phyloP scores from a whole-genome alignment of 2,797 vertebrate genomes.

The Gallinago stenura region DNA sequence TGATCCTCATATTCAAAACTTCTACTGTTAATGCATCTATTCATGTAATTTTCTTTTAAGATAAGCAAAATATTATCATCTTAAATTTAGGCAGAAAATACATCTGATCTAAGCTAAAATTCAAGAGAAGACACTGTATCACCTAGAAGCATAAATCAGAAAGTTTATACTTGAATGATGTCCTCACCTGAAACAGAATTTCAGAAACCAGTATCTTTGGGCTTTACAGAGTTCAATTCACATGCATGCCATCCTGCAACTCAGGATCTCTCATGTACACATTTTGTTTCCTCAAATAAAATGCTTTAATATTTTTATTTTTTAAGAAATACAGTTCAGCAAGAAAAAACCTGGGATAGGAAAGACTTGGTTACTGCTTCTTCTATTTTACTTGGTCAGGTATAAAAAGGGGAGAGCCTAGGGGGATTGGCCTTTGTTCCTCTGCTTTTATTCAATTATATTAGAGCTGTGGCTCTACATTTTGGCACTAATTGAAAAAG shows the following conservation, averaged over 20 bases:
- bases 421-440: not conserved
- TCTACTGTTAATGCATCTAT: not conserved
- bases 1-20: not conserved
- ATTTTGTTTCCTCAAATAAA: not conserved
- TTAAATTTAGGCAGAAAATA: not conserved
- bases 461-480: slow-evolving; percentile 10
- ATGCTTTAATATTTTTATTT: not conserved
- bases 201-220: not conserved
- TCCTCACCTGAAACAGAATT: not conserved
- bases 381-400: slow-evolving; percentile 1
- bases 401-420: not conserved
- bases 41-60: not conserved
- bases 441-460: slow-evolving; percentile 39
- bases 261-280: not conserved
- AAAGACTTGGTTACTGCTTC: not conserved
- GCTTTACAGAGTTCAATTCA: not conserved
- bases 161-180: not conserved
- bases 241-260: not conserved
- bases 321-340: not conserved
- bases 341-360: not conserved
- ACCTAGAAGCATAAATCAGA: not conserved
- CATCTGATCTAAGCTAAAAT: not conserved
- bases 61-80: not conserved
- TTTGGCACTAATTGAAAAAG: slow-evolving; percentile 67
- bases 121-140: not conserved